Conservation (phyloP, 2,797 vertebrate species). For the Haliaeetus vocifer region DNA sequence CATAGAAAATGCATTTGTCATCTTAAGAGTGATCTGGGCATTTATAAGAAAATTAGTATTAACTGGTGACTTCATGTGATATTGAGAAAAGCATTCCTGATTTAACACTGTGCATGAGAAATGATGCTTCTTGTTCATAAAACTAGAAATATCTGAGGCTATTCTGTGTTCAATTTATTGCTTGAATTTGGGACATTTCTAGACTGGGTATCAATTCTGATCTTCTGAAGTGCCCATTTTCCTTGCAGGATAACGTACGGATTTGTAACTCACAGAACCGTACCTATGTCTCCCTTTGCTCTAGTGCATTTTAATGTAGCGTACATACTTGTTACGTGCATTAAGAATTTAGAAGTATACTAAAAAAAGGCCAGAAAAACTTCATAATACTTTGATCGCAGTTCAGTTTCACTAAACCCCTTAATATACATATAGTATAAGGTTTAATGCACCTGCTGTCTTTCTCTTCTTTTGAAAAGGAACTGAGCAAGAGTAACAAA, state of each 20-base stretch:
- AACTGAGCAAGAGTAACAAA: not conserved
- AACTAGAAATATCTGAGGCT: not conserved
- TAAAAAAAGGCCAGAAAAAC: not conserved
- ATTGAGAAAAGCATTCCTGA: not conserved
- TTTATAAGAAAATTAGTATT: not conserved
- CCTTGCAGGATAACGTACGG: not conserved
- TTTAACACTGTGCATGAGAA: not conserved
- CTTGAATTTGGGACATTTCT: not conserved
- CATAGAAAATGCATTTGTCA: not conserved
- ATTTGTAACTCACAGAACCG: not conserved
- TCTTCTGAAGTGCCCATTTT: not conserved
- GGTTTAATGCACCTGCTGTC: not conserved
- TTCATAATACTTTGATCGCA: not conserved
- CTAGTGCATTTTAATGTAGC: not conserved
- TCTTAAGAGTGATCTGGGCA: not conserved
- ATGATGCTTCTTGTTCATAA: not conserved
- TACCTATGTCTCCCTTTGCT: not conserved
- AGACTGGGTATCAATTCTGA: not conserved
- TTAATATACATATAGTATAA: not conserved
- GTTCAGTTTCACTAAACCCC: not conserved
- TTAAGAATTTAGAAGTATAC: not conserved
- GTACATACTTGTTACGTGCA: rapidly evolving
- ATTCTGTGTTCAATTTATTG: not conserved
- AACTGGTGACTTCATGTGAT: not conserved
- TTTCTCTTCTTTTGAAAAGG: not conserved